Percentiles rank a stretch among this genome's conserved stretches.
Evolutionary conservation across 2,888 invertebrate genomes (phyloP).

Genomic region (Neoitamus cyanurus): DNA sequence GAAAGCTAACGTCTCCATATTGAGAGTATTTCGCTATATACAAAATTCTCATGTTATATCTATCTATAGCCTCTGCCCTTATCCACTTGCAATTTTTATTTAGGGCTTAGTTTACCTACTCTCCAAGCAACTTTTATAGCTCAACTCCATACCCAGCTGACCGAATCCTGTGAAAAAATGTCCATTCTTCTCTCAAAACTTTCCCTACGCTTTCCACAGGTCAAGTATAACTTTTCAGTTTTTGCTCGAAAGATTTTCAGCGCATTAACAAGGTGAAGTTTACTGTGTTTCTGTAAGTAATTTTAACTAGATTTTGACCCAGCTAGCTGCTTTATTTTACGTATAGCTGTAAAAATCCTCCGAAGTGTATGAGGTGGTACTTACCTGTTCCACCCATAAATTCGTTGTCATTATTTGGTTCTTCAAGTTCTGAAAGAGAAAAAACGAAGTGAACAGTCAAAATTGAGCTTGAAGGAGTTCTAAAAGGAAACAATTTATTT

Average conservation of each 20-base stretch:
- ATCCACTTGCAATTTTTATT: background rate
- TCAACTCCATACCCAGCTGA: background rate
- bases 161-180: background rate
- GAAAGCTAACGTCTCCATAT: background rate
- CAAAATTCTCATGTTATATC: background rate
- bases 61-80: background rate
- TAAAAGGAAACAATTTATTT: background rate
- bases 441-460: background rate
- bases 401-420: constrained; percentile 96
- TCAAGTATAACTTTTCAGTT: background rate
- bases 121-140: background rate
- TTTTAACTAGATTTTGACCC: background rate
- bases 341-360: background rate
- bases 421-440: constrained; percentile 85
- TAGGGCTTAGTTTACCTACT: background rate
- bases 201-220: background rate
- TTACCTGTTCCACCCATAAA: constrained; percentile 78
- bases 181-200: background rate
- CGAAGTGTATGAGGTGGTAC: constrained; percentile 54
- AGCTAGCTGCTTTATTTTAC: background rate
- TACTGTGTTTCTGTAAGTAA: background rate
- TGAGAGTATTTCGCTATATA: background rate
- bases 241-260: background rate
- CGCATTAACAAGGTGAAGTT: background rate
- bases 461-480: background rate